Base-by-base conservation (phyloP, 2,113 vertebrate species). In the Mungos mungo region DNA sequence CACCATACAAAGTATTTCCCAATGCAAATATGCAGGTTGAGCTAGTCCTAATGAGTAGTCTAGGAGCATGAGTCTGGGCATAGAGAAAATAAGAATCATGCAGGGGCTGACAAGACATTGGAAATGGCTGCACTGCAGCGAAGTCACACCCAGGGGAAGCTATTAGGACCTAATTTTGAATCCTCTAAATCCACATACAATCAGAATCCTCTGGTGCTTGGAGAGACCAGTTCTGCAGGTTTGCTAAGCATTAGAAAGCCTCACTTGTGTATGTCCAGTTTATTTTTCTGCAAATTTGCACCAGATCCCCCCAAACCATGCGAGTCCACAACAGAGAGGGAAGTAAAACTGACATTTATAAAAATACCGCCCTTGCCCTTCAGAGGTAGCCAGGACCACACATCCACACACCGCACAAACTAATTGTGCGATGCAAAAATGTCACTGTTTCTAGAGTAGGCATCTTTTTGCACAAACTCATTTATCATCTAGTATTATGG, bases 391-490 rank as follows among this genome's bases (percentile, higher is more conserved):
- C 7, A 23, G 82, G 76, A 93, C 65, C 74, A 57, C 54, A 90
- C 0, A 2, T 29, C 96, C 2, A 81, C 71, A 50, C 45, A 74
- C 60, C 88, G 1, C 29, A 95, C 91, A 96, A 92, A 93, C 90
- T 97, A 88, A 97, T 71, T 93, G 84, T 41, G 84, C 66, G 23
- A 96, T 69, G 83, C 96, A 97, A 97, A 96, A 93, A 95, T 89
- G 47, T 50, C 50, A 50, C 60, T 74, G 31, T 96, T 94, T 47
- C 91, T 84, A 83, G 87, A 85, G 60, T 88, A 93, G 82, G 92
- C 96, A 96, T 96, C 93, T 97, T 98, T 97, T 97, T 96, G 80
- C 80, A 79, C 93, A 98, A 97, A 41, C 74, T 98, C 95, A 93
- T 98, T 98, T 97, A 98, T 96, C 94, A 96, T 97, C 60, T 5